These are phyloP conservation scores for Drosophila pandora DNA, from an alignment of 1,140 invertebrate genomes.

Conservation along the genomic window DNA sequence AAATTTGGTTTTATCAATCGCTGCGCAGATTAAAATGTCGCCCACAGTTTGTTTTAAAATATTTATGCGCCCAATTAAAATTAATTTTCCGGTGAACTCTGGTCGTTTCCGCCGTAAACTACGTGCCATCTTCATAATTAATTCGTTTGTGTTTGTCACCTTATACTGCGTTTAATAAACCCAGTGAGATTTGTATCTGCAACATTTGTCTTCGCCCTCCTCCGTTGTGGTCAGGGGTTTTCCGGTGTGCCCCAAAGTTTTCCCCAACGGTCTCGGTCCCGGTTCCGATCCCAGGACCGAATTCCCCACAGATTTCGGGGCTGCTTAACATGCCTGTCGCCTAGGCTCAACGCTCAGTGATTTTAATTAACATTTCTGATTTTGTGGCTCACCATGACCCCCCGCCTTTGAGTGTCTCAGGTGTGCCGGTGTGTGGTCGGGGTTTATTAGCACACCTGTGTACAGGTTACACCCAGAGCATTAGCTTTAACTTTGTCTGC, in stretches of 20 bases:
- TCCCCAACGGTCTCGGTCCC: neutral
- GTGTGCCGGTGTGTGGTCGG: slow-evolving; percentile 11
- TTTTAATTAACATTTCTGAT: slow-evolving; percentile 82
- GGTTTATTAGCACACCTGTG: slow-evolving; percentile 70
- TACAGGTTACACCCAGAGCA: slow-evolving; percentile 37
- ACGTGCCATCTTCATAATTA: slow-evolving; percentile 4
- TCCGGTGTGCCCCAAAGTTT: slow-evolving; percentile 13
- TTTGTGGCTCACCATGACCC: slow-evolving; percentile 57
- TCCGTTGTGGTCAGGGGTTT: slow-evolving; percentile 54
- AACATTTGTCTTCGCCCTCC: slow-evolving; percentile 46
- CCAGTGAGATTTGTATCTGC: slow-evolving; percentile 29
- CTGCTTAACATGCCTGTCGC: slow-evolving; percentile 54
- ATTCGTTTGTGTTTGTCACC: slow-evolving; percentile 32
- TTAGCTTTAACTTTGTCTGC: slow-evolving; percentile 46
- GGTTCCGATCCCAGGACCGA: neutral
- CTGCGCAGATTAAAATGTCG: neutral
- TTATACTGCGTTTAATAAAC: slow-evolving; percentile 45
- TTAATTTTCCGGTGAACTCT: neutral
- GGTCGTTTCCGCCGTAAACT: neutral
- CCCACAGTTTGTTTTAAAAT: neutral
- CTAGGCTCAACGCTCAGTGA: slow-evolving; percentile 64
- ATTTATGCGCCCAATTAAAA: neutral
- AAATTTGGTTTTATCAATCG: neutral
- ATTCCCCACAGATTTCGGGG: slow-evolving; percentile 46
- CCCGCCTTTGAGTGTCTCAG: slow-evolving; percentile 6